Evolutionary conservation across 2,113 vertebrate genomes (phyloP), one percentile per base, ranked within the genome.

Genomic region (Sisor rabdophorus): DNA sequence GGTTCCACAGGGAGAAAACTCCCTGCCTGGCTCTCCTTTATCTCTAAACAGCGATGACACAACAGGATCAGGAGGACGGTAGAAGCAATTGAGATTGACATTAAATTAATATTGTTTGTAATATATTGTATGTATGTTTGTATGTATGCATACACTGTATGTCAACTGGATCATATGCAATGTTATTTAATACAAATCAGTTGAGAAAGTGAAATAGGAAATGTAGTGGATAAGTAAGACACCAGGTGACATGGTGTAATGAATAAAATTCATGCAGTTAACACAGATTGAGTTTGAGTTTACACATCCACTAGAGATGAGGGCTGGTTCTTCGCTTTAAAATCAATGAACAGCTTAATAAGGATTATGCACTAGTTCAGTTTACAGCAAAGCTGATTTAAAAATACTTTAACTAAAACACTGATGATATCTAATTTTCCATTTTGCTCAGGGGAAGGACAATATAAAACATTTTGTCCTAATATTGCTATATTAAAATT

Each of bases 31-130:
- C 2, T 91, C 90, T 4, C 89, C 89, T 0, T 85, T 80, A 59
- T 89, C 85, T 4, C 81, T 67, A 0, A 87, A 92, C 2, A 92
- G 91, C 2, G 91, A 92, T 8, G 90, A 92, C 0, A 90, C 89
- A 11, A 81, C 73, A 0, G 90, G 83, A 1, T 92, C 91, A 0
- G 76, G 76, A 0, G 88, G 84, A 30, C 83, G 82, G 54, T 91
- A 87, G 82, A 75, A 15, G 24, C 13, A 78, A 0, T 1, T 55
- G 11, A 2, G 44, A 67, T 40, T 26, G 24, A 17, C 64, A 48
- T n/a, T 7, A 54, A n/a, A 47, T 54, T 60, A 24, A 65, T 20
- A 17, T 26, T 63, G 30, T 50, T 2, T 2, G 20, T 19, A 53
- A 76, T 47, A 30, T 73, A 10, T 44, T 44, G 40, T 44, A 6